Base-by-base conservation (phyloP, 2,888 invertebrate species). In the Sicus ferrugineus region DNA sequence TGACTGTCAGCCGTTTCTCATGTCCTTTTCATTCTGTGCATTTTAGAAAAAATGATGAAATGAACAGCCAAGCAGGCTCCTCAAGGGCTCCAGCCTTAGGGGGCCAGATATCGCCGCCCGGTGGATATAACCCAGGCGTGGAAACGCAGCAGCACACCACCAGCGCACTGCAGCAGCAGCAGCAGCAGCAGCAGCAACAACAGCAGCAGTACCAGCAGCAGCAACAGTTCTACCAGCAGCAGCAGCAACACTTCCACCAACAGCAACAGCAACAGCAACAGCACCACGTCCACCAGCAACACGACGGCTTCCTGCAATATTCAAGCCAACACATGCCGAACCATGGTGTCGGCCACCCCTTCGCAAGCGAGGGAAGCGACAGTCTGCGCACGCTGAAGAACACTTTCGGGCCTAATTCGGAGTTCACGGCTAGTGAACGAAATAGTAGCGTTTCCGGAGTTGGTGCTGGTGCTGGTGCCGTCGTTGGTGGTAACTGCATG, bases 11-110 rank as follows among this genome's bases (percentile, higher is more conserved):
- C n/a, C n/a, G 16, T 54, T n/a, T 5, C 11, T 26, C 26, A 23
- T 9, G 9, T 66, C 1, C 46, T 68, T 16, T 56, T 58, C 11
- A 19, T 48, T 26, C 11, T 19, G 14, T 50, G n/a, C 50, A 38
- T 79, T 81, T 5, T 74, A 85, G 85, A 83, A 84, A 84, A 83
- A 83, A 82, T 85, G 83, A 83, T 83, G 85, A 84, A 84, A 85
- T 85, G 85, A 85, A 83, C 80, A 82, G 82, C 82, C 85, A 84
- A 81, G 83, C 83, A 80, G 85, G 85, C 85, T 85, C 85, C 84
- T 84, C 84, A 82, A 84, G 84, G 84, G 86, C 85, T 83, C 84
- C 85, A 85, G 84, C 85, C 85, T 85, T 84, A 83, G 85, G 85
- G 85, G 84, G 85, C 85, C 85, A 84, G 80, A 83, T 83, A 78